Evolutionary conservation across 2,888 invertebrate species (phyloP), one percentile per base, ranked within the genome.

Genomic region (Clistopyga incitator): DNA sequence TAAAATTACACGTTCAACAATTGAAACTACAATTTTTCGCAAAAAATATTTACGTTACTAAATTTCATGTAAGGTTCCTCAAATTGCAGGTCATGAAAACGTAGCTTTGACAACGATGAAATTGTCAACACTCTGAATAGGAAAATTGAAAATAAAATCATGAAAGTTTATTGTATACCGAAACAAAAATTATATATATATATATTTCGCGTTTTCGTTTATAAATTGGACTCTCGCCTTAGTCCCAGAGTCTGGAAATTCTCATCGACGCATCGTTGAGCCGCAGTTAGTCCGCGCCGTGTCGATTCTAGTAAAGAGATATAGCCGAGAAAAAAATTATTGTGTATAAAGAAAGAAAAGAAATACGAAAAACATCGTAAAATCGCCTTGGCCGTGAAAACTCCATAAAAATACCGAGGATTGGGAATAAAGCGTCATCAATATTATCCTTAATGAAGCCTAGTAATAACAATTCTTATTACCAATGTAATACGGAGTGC

Each of bases 391-490:
- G 67, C 65, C 65, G 59, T 56, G 50, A 65, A 74, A 61, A 34
- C 56, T 56, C 56, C 25, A 45, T 38, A 56, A n/a, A 20, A 20
- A 64, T 23, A 34, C 15, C 23, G 23, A 64, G 20, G 25, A 45
- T 34, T 29, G 13, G 25, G 25, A 29, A 59, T 29, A 68, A 56
- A 68, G 68, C 59, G 68, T 68, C 68, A 77, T 77, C 59, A 70
- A 59, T 68, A 59, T 82, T 80, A 82, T 84, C 80, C 79, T 71
- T 82, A 80, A 84, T 77, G 82, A 82, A 74, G 82, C 80, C 82
- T 84, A 84, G 82, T 82, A 84, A 84, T 84, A 84, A 78, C 61
- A 56, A 72, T 77, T 84, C 81, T 84, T 84, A 84, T 84, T 82
- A 84, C 80, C 82, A 65, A 56, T 72, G 74, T 77, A 83, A 77